A percentile compares a stretch with the other conserved stretches of the same genome.
Conservation (phyloP, 2,888 invertebrate genomes). For the Nesidiocoris tenuis region DNA sequence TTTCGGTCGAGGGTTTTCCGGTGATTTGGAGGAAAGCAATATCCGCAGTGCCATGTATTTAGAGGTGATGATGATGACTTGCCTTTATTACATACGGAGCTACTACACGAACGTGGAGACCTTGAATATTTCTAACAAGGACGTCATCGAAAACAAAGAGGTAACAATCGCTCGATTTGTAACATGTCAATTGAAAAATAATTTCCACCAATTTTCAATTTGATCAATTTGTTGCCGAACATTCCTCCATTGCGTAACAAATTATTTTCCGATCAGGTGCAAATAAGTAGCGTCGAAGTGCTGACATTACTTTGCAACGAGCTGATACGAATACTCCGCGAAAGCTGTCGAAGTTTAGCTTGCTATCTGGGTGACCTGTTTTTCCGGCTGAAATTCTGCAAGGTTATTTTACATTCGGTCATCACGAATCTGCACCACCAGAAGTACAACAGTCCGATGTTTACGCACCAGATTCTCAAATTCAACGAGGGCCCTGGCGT, state of each 20-base stretch:
- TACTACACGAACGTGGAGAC: conserved; percentile 73
- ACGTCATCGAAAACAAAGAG: conserved; percentile 70
- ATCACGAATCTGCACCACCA: conserved; percentile 68
- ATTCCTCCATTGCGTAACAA: too few relatives aligned
- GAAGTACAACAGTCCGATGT: conserved; percentile 55
- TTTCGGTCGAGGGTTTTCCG: conserved; percentile 67
- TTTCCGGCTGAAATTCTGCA: conserved; percentile 77
- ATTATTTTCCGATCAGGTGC: conserved; percentile 59
- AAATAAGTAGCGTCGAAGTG: conserved; percentile 72
- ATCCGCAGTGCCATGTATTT: conserved; percentile 73
- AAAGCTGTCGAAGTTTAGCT: conserved; percentile 73
- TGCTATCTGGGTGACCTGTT: conserved; percentile 74
- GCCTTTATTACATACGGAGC: conserved; percentile 77
- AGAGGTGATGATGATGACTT: conserved; percentile 72
- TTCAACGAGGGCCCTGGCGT: conserved; percentile 65
- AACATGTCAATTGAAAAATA: too few relatives aligned
- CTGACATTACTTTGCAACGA: conserved; percentile 71
- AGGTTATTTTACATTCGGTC: conserved; percentile 76
- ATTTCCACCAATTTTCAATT: too few relatives aligned
- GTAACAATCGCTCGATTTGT: conserved; percentile 52
- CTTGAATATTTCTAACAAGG: conserved; percentile 65
- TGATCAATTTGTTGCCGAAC: too few relatives aligned
- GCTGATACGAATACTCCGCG: conserved; percentile 70
- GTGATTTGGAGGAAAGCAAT: conserved; percentile 52
- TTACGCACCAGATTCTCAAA: conserved; percentile 71